A percentile compares a stretch with the other conserved stretches of the same genome.
Conservation (phyloP, 1,140 invertebrate species). For the Hetaerina americana region DNA sequence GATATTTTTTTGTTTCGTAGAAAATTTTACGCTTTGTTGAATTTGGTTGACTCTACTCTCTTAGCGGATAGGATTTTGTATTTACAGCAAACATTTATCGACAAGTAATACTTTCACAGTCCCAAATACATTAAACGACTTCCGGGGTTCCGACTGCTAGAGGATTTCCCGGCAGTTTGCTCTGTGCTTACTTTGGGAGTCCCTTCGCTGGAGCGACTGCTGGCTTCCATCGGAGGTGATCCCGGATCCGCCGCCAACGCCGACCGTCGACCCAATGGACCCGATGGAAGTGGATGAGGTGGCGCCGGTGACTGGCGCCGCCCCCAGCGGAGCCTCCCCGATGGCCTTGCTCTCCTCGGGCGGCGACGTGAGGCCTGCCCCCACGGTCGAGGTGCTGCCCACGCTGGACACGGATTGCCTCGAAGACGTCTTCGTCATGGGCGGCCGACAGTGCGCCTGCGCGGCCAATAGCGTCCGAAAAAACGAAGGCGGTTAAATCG, state of each 20-base stretch:
- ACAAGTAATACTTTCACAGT: no score
- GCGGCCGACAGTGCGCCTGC: constrained; percentile 20
- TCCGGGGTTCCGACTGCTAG: no score
- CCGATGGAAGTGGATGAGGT: background rate
- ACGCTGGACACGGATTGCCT: constrained; percentile 31
- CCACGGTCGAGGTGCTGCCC: constrained; percentile 16
- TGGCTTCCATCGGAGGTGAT: background rate
- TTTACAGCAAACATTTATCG: no score
- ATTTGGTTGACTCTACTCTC: no score
- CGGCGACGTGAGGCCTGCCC: constrained; percentile 12
- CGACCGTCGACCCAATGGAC: background rate
- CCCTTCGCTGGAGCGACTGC: constrained; percentile 19
- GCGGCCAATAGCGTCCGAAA: no score
- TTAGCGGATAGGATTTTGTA: no score
- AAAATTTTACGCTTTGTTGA: no score
- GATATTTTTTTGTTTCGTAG: no score
- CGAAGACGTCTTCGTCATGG: constrained; percentile 31
- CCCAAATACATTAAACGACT: no score
- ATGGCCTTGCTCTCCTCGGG: constrained; percentile 8
- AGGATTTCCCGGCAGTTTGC: no score
- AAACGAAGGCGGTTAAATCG: no score
- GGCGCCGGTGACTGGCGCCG: background rate
- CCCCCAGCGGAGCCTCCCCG: no score
- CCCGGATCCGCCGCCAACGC: background rate
- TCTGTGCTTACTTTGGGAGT: constrained; percentile 26